Base-by-base conservation (phyloP, 2,888 invertebrate genomes). In the Caenorhabditis uteleia region DNA sequence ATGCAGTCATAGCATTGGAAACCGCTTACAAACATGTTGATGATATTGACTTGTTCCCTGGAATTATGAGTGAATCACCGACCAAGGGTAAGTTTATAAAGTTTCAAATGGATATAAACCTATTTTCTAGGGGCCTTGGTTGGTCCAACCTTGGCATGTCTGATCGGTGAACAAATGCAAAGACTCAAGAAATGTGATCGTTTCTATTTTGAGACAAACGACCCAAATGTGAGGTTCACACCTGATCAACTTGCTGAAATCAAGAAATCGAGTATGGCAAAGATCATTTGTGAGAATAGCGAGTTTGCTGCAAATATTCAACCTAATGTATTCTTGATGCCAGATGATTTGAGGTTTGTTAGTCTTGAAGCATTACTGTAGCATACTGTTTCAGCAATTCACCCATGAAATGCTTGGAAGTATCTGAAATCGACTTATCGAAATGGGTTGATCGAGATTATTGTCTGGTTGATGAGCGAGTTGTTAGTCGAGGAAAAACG, bases 1-100 rank as follows among this genome's bases (percentile, higher is more conserved):
- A 87, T 8, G 89, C 90, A 6, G 60, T 77, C 7, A 53, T 49
- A 16, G 77, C 79, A 2, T 65, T 82, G 2, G 64, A 70, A 27
- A 60, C 68, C 20, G 76, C 70, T 12, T 82, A 82, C 71, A 84
- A 84, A 2, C 90, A 91, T 2, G 94, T 95, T 0, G 94, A 95
- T 80, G 95, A 97, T 84, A 92, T 97, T 55, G 86, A 97, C 84
- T 87, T 95, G 2, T 97, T 95, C 88, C 92, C 94, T 0, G 95
- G 95, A 21, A 91, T 93, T 2, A 90, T 95, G 89, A 91, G 92
- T 75, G 88, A 88, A 84, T 87, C 90, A 2, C 84, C 88, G 0
- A 81, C 93, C 6, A 91, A 78, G 62, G 81, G 77, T 74, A 12
- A 10, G 14, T 16, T 27, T 26, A 1, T 25, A 31, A 10, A 29